phyloP scores from a whole-genome alignment of 30 jellyfish, hydroid and myxozoan genomes.

The Chrysaora quinquecirrha region DNA sequence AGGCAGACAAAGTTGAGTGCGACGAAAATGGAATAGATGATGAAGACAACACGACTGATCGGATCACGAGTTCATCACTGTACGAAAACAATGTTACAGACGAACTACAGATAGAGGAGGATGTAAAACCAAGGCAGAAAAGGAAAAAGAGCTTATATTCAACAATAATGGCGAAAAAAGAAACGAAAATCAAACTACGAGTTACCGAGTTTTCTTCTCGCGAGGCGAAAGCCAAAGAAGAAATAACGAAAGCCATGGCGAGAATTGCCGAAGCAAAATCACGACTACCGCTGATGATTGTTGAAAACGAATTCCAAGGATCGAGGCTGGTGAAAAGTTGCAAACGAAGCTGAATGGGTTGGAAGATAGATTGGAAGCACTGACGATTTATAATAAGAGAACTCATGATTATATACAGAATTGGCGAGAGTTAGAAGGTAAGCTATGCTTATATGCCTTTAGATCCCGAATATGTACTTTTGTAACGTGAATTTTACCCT shows the following conservation, averaged over 20 bases:
- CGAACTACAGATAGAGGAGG: too few species aligned
- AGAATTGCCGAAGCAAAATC: slow-evolving; percentile 50
- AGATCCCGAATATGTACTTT: too few species aligned
- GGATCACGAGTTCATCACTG: too few species aligned
- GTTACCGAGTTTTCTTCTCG: neutral
- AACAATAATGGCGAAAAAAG: slow-evolving; percentile 65
- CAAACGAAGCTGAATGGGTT: slow-evolving; percentile 18
- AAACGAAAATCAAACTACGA: slow-evolving; percentile 30
- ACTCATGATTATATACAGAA: slow-evolving; percentile 29
- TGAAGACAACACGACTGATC: too few species aligned
- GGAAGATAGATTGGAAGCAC: slow-evolving; percentile 42
- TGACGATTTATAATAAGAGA: slow-evolving; percentile 12
- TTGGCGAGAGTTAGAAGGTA: slow-evolving; percentile 65
- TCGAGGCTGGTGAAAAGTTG: slow-evolving; percentile 25
- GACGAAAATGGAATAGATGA: too few species aligned
- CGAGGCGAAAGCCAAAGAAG: slow-evolving; percentile 29
- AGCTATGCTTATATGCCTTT: too few species aligned
- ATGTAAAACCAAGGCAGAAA: neutral
- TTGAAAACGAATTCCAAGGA: slow-evolving; percentile 57
- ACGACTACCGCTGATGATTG: slow-evolving; percentile 50
- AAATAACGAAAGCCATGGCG: slow-evolving; percentile 25
- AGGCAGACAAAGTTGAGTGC: too few species aligned
- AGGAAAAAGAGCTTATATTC: slow-evolving; percentile 46
- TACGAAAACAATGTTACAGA: too few species aligned
- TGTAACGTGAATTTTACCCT: too few species aligned